phyloP scores from a whole-genome alignment of 2,888 invertebrate genomes.

The Aphodius sticticus region DNA sequence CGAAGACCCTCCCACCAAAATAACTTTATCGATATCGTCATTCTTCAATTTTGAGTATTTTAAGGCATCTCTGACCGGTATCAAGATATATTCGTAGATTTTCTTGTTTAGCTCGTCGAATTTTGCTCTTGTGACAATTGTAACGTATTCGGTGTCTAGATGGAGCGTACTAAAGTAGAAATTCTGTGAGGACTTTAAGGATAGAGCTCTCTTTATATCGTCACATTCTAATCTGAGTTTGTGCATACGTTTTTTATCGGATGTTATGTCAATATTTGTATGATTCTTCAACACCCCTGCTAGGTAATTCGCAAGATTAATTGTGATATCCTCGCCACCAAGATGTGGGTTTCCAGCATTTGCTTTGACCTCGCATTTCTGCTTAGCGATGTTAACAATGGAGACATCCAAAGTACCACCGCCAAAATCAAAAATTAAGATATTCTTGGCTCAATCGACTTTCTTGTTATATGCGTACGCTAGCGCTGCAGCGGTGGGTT shows the following conservation, averaged over 20 bases:
- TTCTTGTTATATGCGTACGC: constrained; percentile 40
- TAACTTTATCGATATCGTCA: constrained; percentile 45
- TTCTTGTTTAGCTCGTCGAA: constrained; percentile 43
- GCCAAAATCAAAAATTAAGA: constrained; percentile 47
- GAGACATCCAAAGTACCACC: constrained; percentile 49
- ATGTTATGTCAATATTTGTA: constrained; percentile 36
- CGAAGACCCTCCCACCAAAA: constrained; percentile 49
- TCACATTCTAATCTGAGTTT: constrained; percentile 43
- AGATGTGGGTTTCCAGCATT: constrained; percentile 47
- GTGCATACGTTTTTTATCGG: constrained; percentile 32
- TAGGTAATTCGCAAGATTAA: constrained; percentile 40
- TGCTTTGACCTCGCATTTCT: constrained; percentile 40
- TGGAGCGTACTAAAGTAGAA: constrained; percentile 31
- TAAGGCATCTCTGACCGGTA: constrained; percentile 42
- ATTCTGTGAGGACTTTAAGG: constrained; percentile 29
- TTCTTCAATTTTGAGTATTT: constrained; percentile 38
- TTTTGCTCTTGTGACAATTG: constrained; percentile 39
- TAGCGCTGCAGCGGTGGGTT: constrained; percentile 48
- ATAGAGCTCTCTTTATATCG: constrained; percentile 41
- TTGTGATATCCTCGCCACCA: constrained; percentile 49
- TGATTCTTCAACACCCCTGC: constrained; percentile 35
- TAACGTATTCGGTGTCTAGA: constrained; percentile 8
- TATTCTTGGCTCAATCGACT: constrained; percentile 31
- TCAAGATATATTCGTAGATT: constrained; percentile 42
- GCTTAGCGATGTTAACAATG: constrained; percentile 38